Percentiles rank a stretch among this genome's conserved stretches.
phyloP scores from a whole-genome alignment of 2,113 vertebrate genomes.

The Petaurus breviceps region DNA sequence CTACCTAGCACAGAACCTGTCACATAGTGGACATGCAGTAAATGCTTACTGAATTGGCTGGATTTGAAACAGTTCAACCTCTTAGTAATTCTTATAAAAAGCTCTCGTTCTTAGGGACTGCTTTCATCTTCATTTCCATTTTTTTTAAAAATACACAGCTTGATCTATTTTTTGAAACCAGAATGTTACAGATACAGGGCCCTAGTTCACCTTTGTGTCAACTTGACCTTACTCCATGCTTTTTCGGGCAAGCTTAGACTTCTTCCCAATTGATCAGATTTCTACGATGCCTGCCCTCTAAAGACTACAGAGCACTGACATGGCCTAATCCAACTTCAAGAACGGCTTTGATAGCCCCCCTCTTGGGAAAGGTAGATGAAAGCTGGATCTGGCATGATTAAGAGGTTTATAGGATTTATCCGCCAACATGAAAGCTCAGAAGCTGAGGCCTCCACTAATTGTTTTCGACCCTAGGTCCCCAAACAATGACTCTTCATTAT shows the following conservation, averaged over 20 bases:
- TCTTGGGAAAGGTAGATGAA: slow-evolving; percentile 69
- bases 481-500: slow-evolving; percentile 64
- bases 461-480: slow-evolving; percentile 47
- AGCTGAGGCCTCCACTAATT: slow-evolving; percentile 44
- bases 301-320: slow-evolving; percentile 10
- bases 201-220: slow-evolving; percentile 24
- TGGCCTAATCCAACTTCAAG: slow-evolving; percentile 47
- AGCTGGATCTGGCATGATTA: slow-evolving; percentile 61
- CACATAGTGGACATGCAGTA: not conserved
- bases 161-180: not conserved
- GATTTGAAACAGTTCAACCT: not conserved
- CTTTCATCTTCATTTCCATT: not conserved
- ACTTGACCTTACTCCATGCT: slow-evolving; percentile 17
- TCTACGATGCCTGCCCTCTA: slow-evolving; percentile 38
- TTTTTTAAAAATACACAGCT: slow-evolving; percentile 7
- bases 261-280: slow-evolving; percentile 53
- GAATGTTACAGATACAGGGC: slow-evolving; percentile 7
- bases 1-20: not conserved
- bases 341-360: slow-evolving; percentile 62
- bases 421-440: slow-evolving; percentile 47
- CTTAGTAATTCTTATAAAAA: not conserved
- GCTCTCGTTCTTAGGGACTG: not conserved
- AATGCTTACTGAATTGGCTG: not conserved
- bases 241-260: slow-evolving; percentile 21
- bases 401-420: slow-evolving; percentile 71